Conservation (phyloP, 1,140 invertebrate genomes). For the Heliconius hewitsoni region DNA sequence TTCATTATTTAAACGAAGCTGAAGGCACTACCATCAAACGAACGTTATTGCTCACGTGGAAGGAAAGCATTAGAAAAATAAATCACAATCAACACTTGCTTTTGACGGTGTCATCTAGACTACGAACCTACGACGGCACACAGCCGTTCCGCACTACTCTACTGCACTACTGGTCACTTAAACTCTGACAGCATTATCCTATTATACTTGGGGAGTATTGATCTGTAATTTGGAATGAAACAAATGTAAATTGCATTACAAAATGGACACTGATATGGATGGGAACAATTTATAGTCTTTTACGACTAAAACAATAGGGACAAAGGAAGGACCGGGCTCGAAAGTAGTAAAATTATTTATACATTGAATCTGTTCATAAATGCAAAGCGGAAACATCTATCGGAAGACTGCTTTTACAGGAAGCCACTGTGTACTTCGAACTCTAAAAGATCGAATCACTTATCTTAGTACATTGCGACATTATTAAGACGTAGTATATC, state of each 20-base stretch:
- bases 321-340: slow-evolving; percentile 38
- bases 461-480: slow-evolving; percentile 56
- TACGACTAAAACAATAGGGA: slow-evolving; percentile 34
- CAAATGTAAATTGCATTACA: slow-evolving; percentile 35
- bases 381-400: slow-evolving; percentile 78
- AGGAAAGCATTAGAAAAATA: slow-evolving; percentile 75
- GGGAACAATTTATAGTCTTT: slow-evolving; percentile 46
- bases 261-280: slow-evolving; percentile 48
- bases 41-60: slow-evolving; percentile 76
- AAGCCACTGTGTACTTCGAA: slow-evolving; percentile 76
- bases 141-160: slow-evolving; percentile 22
- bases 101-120: slow-evolving; percentile 58
- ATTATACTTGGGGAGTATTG: slow-evolving; percentile 49
- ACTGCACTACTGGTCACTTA: slow-evolving; percentile 52
- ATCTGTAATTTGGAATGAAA: slow-evolving; percentile 60
- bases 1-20: slow-evolving; percentile 71
- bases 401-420: slow-evolving; percentile 80
- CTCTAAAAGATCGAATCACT: slow-evolving; percentile 70
- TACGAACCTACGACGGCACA: slow-evolving; percentile 7
- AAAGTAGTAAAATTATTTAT: slow-evolving; percentile 40
- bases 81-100: slow-evolving; percentile 62
- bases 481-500: slow-evolving; percentile 40
- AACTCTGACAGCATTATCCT: slow-evolving; percentile 40
- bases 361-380: slow-evolving; percentile 63
- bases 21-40: slow-evolving; percentile 79